A percentile compares a stretch with the other conserved stretches of the same genome.
phyloP scores from a whole-genome alignment of 2,888 invertebrate species.

The Lordiphosa andalusiaca region DNA sequence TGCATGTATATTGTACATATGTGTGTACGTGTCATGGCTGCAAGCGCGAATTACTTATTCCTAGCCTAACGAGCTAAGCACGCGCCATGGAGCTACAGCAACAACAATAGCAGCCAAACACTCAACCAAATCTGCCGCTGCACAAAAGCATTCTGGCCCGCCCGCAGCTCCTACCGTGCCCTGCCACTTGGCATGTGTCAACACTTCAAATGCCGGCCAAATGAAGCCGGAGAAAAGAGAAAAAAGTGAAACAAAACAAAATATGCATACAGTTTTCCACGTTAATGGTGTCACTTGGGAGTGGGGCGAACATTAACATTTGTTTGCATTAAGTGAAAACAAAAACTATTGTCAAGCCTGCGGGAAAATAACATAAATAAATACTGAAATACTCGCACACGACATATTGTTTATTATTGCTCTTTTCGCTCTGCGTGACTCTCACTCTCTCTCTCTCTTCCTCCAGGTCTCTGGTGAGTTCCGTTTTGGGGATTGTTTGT shows the following conservation, averaged over 20 bases:
- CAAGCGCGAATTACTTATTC: slow-evolving; percentile 16
- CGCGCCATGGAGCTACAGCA: slow-evolving; percentile 23
- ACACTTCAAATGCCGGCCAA: slow-evolving; percentile 31
- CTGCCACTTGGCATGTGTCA: slow-evolving; percentile 62
- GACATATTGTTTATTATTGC: slow-evolving; percentile 46
- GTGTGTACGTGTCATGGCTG: slow-evolving; percentile 12
- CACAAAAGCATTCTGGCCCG: slow-evolving; percentile 45
- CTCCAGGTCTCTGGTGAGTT: no score
- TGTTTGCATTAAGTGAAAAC: slow-evolving; percentile 34
- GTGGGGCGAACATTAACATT: slow-evolving; percentile 34
- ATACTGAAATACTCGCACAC: slow-evolving; percentile 52
- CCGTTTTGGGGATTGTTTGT: not conserved
- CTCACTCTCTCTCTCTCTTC: slow-evolving; percentile 8
- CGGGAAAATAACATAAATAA: slow-evolving; percentile 59
- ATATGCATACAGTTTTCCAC: slow-evolving; percentile 26
- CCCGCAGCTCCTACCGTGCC: slow-evolving; percentile 41
- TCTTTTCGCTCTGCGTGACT: slow-evolving; percentile 40
- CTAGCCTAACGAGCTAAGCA: slow-evolving; percentile 60
- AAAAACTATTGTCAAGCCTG: slow-evolving; percentile 22
- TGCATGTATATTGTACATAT: no score
- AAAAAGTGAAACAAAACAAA: not conserved
- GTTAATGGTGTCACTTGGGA: slow-evolving; percentile 32
- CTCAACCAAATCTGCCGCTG: slow-evolving; percentile 37
- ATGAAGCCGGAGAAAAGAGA: slow-evolving; percentile 5
- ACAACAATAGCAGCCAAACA: slow-evolving; percentile 26